Base-by-base conservation (phyloP, 1,140 invertebrate genomes). In the Drosophila simulans region DNA sequence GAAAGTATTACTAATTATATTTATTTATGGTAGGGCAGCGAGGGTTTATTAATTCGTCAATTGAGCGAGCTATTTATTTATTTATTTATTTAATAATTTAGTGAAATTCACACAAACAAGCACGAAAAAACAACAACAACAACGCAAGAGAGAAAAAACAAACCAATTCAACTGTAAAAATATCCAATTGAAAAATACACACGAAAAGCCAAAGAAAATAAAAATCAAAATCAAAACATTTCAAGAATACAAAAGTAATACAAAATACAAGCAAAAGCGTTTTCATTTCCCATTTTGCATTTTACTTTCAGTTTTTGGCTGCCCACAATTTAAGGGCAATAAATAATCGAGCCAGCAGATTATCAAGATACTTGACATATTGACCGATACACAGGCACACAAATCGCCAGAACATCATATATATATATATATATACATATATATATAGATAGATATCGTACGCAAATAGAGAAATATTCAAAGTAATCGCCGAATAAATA, bases 161-260 rank as follows among this genome's bases (percentile, higher is more conserved):
- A 80, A 65, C 54, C 54, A 77, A 77, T 59, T 66, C 60, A 76
- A 65, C 45, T 76, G 73, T 68, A 68, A 68, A 73, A 40, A 62
- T 52, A 57, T 59, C 22, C 20, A 58, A 74, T 53, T 75, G 40
- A 55, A 66, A 45, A 53, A 65, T 20, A 66, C 65, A 78, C 60
- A 64, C 71, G 56, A 66, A 80, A 89, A 86, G 83, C 82, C 82
- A 86, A 86, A 86, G 82, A 86, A 75, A 73, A 88, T 78, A 75
- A 73, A 77, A 74, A 79, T 78, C 76, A 73, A 77, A 74, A 79
- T 69, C 42, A 77, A 81, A 81, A 77, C 55, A 74, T 55, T 81
- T 72, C 40, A 64, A 58, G 58, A 75, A 65, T 39, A 59, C 52
- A 81, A 69, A 25, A 62, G 56, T 78, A 42, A 57, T 22, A 40